Evolutionary conservation across 64 coral and sea anemone species (phyloP).

Genomic region (Actinia equina): DNA sequence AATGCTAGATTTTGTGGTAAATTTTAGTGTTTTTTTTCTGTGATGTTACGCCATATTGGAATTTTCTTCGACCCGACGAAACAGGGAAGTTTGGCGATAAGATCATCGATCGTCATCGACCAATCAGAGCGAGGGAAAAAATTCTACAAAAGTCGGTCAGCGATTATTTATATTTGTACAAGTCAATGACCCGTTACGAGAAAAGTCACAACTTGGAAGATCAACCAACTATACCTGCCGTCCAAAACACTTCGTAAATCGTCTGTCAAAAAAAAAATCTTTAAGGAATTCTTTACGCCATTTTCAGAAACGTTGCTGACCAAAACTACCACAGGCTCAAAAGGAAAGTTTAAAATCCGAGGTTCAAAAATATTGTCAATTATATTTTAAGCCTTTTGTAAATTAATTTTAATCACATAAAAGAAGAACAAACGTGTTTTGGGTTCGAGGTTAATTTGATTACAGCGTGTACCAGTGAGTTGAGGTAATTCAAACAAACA

Average conservation of each 20-base stretch:
- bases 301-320: not conserved
- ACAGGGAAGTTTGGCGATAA: conserved; percentile 1
- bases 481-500: not conserved
- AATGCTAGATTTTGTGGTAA: not conserved
- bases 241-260: not conserved
- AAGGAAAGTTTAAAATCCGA: not conserved
- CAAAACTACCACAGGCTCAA: not conserved
- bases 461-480: conserved; percentile 14
- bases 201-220: not conserved
- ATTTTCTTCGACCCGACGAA: not conserved
- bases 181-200: conserved; percentile 31
- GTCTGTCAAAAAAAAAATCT: not conserved
- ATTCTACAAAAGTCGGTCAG: not conserved
- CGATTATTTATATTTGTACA: not conserved
- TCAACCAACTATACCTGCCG: not conserved
- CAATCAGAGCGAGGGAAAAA: not conserved
- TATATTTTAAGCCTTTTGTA: not conserved
- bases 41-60: conserved; percentile 17
- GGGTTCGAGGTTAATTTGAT: not conserved
- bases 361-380: not conserved
- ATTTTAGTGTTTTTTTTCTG: not conserved
- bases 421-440: not conserved
- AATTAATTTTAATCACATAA: not conserved
- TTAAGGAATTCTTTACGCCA: not conserved
- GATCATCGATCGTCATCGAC: conserved; percentile 9